Evolutionary conservation across 2,888 invertebrate genomes (phyloP).

Genomic region (Lysandra bellargus): DNA sequence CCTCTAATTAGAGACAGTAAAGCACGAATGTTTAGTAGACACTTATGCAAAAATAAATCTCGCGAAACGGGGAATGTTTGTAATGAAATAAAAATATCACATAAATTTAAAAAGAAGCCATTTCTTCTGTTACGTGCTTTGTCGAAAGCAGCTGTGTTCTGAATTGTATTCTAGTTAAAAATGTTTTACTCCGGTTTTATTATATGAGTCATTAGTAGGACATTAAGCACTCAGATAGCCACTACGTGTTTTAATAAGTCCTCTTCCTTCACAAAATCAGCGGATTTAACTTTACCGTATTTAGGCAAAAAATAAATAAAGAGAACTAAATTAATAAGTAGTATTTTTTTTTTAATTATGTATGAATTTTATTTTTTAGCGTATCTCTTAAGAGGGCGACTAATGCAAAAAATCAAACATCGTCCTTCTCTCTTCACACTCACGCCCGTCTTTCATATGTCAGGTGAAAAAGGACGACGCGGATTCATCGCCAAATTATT

Average conservation of each 20-base stretch:
- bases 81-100: conserved; percentile 43
- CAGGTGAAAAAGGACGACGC: too few species aligned
- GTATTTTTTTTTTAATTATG: too few species aligned
- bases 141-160: conserved; percentile 67
- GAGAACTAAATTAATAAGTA: too few species aligned
- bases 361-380: too few species aligned
- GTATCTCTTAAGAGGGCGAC: too few species aligned
- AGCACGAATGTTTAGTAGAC: not conserved
- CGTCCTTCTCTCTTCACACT: too few species aligned
- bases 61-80: conserved; percentile 30
- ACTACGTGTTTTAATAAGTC: conserved; percentile 7
- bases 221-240: conserved; percentile 21
- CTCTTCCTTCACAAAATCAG: not conserved
- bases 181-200: conserved; percentile 51
- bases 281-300: not conserved
- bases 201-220: conserved; percentile 43
- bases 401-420: too few species aligned
- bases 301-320: not conserved
- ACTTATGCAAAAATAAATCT: conserved; percentile 29
- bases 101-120: conserved; percentile 47
- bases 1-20: not conserved
- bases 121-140: conserved; percentile 60
- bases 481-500: too few species aligned
- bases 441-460: too few species aligned
- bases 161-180: conserved; percentile 61